Conservation (phyloP, 2,113 vertebrate genomes). For the Sapajus apella region DNA sequence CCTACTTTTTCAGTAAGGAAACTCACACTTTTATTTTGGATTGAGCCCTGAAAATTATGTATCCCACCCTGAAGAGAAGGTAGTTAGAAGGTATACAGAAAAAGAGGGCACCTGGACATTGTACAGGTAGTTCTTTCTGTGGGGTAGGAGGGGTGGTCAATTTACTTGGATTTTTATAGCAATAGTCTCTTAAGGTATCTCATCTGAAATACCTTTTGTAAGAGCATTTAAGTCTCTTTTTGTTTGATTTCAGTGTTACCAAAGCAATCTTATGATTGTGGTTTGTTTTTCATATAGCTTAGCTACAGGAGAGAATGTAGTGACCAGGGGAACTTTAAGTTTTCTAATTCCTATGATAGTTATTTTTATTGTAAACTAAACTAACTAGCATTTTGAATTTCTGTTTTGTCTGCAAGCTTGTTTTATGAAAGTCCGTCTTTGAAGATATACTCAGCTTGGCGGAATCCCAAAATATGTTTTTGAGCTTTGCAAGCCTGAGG, state of each 20-base stretch:
- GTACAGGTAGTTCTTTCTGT: rapidly evolving
- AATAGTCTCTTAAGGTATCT: background rate
- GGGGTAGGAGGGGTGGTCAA: background rate
- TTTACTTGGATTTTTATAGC: background rate
- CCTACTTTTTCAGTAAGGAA: background rate
- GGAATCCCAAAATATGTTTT: background rate
- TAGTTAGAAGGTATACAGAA: background rate
- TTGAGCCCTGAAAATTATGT: background rate
- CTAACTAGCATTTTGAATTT: background rate
- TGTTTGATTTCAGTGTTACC: background rate
- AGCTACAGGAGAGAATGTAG: background rate
- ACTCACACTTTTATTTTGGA: background rate
- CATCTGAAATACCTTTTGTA: background rate
- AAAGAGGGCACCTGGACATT: too few species aligned
- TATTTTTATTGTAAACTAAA: background rate
- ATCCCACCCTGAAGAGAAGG: background rate
- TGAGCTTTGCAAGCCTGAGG: background rate
- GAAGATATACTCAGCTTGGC: background rate
- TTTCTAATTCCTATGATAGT: background rate
- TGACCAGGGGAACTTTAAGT: background rate
- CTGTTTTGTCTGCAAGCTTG: background rate
- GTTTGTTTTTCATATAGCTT: background rate
- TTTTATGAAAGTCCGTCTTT: background rate
- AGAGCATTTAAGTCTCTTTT: background rate
- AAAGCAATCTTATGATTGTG: background rate